These are phyloP conservation scores for Coelogynopora nodosa DNA, from an alignment of 2,888 invertebrate species.

Conservation along the genomic window DNA sequence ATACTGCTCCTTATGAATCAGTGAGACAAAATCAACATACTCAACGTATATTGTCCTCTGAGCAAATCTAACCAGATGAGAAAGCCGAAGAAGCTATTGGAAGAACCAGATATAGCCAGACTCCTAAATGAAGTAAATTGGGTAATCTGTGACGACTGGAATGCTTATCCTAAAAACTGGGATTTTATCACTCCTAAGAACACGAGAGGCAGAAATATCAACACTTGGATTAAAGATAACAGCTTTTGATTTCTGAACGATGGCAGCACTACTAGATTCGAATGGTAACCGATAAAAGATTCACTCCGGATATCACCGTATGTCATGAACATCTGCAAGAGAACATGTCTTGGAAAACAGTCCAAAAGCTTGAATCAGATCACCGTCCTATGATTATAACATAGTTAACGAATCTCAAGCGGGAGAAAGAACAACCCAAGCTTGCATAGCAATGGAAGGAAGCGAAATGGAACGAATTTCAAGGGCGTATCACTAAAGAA, in stretches of 20 bases:
- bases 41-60: not conserved
- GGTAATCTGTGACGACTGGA: constrained; percentile 1
- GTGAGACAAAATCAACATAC: not conserved
- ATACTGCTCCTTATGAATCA: not conserved
- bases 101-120: constrained; percentile 21
- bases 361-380: too few species aligned
- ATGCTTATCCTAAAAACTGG: not conserved
- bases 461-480: too few species aligned
- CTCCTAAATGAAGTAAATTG: not conserved
- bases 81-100: not conserved
- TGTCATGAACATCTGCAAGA: too few species aligned
- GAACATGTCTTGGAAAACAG: too few species aligned
- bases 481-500: too few species aligned
- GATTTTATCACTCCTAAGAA: not conserved
- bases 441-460: too few species aligned
- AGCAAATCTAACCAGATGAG: not conserved
- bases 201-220: not conserved
- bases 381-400: too few species aligned
- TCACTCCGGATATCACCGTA: too few species aligned
- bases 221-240: not conserved
- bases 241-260: not conserved
- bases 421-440: too few species aligned
- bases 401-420: too few species aligned
- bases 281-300: too few species aligned
- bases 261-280: too few species aligned